phyloP scores from a whole-genome alignment of 2,797 vertebrate genomes.

The Naso thynnoides region DNA sequence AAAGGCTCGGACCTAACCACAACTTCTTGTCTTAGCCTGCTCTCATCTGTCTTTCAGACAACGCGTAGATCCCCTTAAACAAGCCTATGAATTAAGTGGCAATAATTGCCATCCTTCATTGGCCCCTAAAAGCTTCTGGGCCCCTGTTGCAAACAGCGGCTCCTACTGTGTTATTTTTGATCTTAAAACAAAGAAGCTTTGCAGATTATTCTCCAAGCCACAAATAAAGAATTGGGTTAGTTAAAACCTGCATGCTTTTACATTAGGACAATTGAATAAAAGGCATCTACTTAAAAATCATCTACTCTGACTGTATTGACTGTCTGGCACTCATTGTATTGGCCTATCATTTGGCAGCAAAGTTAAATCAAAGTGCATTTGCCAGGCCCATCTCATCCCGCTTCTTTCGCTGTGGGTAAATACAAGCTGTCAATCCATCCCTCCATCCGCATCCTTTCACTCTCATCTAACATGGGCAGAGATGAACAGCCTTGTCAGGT shows the following conservation, averaged over 20 bases:
- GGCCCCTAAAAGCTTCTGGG: too few relatives aligned
- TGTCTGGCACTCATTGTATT: conserved; percentile 13
- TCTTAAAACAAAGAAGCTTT: conserved; percentile 1
- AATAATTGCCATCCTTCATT: too few relatives aligned
- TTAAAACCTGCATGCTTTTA: not conserved
- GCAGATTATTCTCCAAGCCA: not conserved
- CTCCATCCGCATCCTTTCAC: conserved; percentile 34
- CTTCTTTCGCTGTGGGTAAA: conserved; percentile 34
- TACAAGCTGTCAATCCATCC: conserved; percentile 42
- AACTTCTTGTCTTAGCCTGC: too few relatives aligned
- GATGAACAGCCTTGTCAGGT: conserved; percentile 61
- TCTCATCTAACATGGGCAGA: conserved; percentile 44
- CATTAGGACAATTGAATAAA: conserved; percentile 4
- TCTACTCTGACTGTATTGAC: conserved; percentile 22
- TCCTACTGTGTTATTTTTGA: not conserved
- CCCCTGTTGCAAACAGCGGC: not conserved
- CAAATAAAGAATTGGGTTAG: not conserved
- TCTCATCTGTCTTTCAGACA: too few relatives aligned
- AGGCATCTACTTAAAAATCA: conserved; percentile 21
- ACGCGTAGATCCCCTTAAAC: too few relatives aligned
- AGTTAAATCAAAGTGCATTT: conserved; percentile 20
- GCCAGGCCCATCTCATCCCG: not conserved
- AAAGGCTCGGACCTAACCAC: too few relatives aligned
- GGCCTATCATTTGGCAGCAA: conserved; percentile 24
- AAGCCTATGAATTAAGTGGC: too few relatives aligned